phyloP scores from a whole-genome alignment of 2,113 vertebrate species.

The Condylura cristata region DNA sequence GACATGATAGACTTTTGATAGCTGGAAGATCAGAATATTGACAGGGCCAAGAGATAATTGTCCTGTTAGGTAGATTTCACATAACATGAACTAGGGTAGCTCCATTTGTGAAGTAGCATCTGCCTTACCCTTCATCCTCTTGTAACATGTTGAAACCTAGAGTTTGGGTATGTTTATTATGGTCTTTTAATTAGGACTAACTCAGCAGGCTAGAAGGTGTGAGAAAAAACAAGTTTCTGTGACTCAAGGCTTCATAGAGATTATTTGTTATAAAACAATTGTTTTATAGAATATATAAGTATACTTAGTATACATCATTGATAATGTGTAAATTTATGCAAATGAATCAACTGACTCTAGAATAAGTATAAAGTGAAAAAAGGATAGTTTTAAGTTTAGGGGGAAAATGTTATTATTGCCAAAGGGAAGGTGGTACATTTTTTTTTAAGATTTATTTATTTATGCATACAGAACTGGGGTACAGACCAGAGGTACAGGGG shows the following conservation, averaged over 20 bases:
- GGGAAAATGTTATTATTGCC: background rate
- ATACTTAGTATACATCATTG: background rate
- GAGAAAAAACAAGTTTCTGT: background rate
- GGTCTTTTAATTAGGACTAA: slow-evolving; percentile 60
- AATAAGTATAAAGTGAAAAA: background rate
- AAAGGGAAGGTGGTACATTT: background rate
- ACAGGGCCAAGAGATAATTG: slow-evolving; percentile 36
- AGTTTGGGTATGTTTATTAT: slow-evolving; percentile 18
- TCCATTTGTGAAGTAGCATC: background rate
- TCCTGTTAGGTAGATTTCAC: slow-evolving; percentile 52
- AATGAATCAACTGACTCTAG: slow-evolving; percentile 20
- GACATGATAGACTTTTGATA: background rate
- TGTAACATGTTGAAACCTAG: slow-evolving; percentile 53
- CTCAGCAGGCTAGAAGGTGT: background rate
- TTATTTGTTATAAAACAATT: slow-evolving; percentile 32
- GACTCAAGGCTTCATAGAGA: background rate
- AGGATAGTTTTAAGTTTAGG: background rate
- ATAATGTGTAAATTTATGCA: slow-evolving; percentile 13
- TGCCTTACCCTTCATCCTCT: slow-evolving; percentile 9
- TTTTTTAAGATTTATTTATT: too few species aligned
- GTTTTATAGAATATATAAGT: slow-evolving; percentile 39
- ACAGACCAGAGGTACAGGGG: too few species aligned
- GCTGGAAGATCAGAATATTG: background rate
- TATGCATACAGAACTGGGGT: too few species aligned
- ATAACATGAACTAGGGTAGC: background rate